A percentile compares a stretch with the other conserved stretches of the same genome.
These are phyloP conservation scores for Mus musculus DNA, from an alignment of 2,113 vertebrate species.

Conservation along the genomic window GRCm39 chr11:36096001-36096500, in stretches of 20 bases:
- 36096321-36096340: background rate
- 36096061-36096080: background rate
- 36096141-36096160: constrained; percentile 34
- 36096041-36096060: constrained; percentile 59
- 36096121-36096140: background rate
- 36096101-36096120: background rate
- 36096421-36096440: background rate
- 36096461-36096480: background rate
- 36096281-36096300: constrained; percentile 57
- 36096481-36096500: constrained; percentile 31
- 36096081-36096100: constrained; percentile 51
- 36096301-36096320: background rate
- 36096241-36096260: background rate
- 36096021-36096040: constrained; percentile 50
- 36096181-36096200: constrained; percentile 52
- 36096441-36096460: background rate
- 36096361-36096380: constrained; percentile 55
- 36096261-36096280: background rate
- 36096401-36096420: constrained; percentile 53
- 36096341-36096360: constrained; percentile 45
- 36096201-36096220: constrained; percentile 45
- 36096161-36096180: constrained; percentile 26
- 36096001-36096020: constrained; percentile 22
- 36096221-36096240: constrained; percentile 18
- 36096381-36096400: constrained; percentile 50